phyloP scores from a whole-genome alignment of 2,797 vertebrate genomes.

The Enteromius paludinosus region DNA sequence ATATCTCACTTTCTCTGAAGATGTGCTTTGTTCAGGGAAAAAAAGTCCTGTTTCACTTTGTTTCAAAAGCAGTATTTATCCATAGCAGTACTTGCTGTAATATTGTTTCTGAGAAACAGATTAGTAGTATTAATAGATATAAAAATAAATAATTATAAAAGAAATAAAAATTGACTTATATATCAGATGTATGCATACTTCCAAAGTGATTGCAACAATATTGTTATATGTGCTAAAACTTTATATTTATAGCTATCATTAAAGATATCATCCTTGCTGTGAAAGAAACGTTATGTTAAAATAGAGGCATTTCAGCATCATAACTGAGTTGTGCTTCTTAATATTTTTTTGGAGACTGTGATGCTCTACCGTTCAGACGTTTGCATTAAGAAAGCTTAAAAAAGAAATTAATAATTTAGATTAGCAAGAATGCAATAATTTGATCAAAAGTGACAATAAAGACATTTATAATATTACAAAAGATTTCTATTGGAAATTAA shows the following conservation, averaged over 20 bases:
- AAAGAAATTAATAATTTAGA: background rate
- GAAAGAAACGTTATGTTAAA: background rate
- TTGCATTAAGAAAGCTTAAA: background rate
- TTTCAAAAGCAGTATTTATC: background rate
- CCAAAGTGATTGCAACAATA: background rate
- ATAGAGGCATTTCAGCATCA: background rate
- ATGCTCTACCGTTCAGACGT: background rate
- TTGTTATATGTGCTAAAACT: background rate
- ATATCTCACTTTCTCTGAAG: constrained; percentile 48
- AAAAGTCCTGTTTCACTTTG: background rate
- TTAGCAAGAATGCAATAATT: background rate
- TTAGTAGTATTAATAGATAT: background rate
- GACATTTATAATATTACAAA: background rate
- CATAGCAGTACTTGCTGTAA: background rate
- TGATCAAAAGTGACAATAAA: background rate
- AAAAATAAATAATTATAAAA: background rate
- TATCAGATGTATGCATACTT: background rate
- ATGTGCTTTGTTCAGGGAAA: constrained; percentile 24
- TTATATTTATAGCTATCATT: constrained; percentile 6
- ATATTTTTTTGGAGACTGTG: background rate
- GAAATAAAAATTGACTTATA: too few species aligned
- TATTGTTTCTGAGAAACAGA: background rate
- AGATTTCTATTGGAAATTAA: background rate
- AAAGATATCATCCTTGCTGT: background rate
- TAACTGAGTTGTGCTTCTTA: background rate